phyloP scores from a whole-genome alignment of 2,113 vertebrate species.

The Circaetus cinerascens region DNA sequence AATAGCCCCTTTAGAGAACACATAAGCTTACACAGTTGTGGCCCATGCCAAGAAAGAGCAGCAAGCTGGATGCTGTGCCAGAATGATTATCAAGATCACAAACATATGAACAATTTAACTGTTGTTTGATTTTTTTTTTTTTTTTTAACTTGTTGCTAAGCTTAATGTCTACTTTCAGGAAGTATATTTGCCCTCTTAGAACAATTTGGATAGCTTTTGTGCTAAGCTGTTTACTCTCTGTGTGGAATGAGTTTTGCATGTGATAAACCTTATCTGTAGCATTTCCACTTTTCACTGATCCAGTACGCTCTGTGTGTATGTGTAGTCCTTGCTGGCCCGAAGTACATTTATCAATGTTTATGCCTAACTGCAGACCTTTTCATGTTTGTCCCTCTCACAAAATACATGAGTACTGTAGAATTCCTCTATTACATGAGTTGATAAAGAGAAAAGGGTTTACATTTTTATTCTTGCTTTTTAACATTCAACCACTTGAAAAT shows the following conservation, averaged over 20 bases:
- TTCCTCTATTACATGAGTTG: neutral
- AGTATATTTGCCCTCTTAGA: neutral
- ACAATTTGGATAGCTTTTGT: neutral
- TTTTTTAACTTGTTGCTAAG: neutral
- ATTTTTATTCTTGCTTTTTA: neutral
- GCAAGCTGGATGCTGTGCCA: neutral
- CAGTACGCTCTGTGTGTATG: neutral
- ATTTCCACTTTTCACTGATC: neutral
- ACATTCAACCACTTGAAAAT: neutral
- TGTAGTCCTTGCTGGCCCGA: neutral
- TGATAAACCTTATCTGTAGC: neutral
- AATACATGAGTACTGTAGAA: neutral
- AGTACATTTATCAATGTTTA: neutral
- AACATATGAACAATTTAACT: neutral
- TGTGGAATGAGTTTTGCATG: neutral
- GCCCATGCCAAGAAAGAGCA: constrained; percentile 3
- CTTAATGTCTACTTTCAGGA: neutral
- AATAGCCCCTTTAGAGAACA: constrained; percentile 8
- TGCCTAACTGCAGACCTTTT: neutral
- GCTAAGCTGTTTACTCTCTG: neutral
- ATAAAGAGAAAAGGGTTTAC: neutral
- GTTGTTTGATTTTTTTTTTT: neutral
- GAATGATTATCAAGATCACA: neutral
- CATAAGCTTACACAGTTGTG: neutral
- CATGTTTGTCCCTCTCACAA: neutral